A percentile compares a stretch with the other conserved stretches of the same genome.
phyloP scores from a whole-genome alignment of 2,888 invertebrate species.

The Coelinius sp. region DNA sequence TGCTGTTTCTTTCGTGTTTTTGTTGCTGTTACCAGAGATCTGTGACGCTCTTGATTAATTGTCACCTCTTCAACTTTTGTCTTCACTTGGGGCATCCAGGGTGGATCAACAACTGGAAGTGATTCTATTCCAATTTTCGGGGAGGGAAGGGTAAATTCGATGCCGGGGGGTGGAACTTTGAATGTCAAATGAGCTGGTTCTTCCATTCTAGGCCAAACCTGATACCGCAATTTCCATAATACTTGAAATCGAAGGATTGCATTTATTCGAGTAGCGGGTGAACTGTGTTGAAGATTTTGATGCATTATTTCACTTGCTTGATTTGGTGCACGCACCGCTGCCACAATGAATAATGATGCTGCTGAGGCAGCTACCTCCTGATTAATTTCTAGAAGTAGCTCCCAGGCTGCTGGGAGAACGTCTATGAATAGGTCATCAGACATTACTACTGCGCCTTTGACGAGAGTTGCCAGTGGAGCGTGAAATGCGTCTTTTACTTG shows the following conservation, averaged over 20 bases:
- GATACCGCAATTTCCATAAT: slow-evolving; percentile 96
- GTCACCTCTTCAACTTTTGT: slow-evolving; percentile 99
- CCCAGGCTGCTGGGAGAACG: slow-evolving; percentile 95
- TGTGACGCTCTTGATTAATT: slow-evolving; percentile 95
- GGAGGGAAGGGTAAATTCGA: slow-evolving; percentile 98
- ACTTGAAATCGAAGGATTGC: slow-evolving; percentile 92
- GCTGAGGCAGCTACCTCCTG: slow-evolving; percentile 87
- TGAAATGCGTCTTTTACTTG: slow-evolving; percentile 93
- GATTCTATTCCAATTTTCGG: slow-evolving; percentile 98
- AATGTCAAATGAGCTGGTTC: slow-evolving; percentile 96
- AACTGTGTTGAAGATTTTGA: slow-evolving; percentile 86
- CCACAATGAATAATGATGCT: slow-evolving; percentile 92
- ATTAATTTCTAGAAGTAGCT: slow-evolving; percentile 92
- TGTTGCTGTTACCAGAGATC: slow-evolving; percentile 96
- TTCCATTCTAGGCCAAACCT: slow-evolving; percentile 99
- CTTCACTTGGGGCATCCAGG: slow-evolving; percentile 98
- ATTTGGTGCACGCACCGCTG: slow-evolving; percentile 92
- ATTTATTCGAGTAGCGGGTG: slow-evolving; percentile 85
- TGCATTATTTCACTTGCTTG: slow-evolving; percentile 93
- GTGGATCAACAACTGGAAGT: slow-evolving; percentile 95
- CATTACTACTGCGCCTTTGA: slow-evolving; percentile 92
- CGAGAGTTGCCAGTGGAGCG: slow-evolving; percentile 85
- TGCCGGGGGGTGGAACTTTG: slow-evolving; percentile 98
- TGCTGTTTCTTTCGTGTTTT: slow-evolving; percentile 99
- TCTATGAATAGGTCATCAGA: slow-evolving; percentile 90